Conservation (phyloP, 2,888 invertebrate genomes). For the Drosophila antonietae region DNA sequence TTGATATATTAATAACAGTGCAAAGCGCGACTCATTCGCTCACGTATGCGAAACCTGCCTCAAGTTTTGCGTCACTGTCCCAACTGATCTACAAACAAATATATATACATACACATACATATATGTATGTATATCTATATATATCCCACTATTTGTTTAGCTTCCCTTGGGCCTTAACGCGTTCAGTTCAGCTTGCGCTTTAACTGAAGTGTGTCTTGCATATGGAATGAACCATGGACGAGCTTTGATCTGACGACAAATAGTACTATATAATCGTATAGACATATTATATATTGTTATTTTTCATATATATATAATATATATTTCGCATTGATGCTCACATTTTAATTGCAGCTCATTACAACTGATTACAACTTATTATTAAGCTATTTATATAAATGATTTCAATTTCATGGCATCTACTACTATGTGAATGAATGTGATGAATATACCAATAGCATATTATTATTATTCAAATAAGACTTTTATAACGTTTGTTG, state of each 20-base stretch:
- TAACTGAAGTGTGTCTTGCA: slow-evolving; percentile 9
- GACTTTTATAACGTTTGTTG: neutral
- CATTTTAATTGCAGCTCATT: neutral
- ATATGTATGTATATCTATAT: neutral
- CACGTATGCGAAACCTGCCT: slow-evolving; percentile 50
- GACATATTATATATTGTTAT: neutral
- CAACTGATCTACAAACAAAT: slow-evolving; percentile 15
- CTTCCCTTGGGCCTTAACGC: slow-evolving; percentile 17
- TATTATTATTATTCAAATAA: neutral
- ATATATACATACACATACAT: neutral
- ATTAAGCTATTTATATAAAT: neutral
- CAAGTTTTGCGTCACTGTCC: slow-evolving; percentile 38
- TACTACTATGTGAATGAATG: no score
- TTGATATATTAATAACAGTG: neutral
- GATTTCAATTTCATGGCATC: neutral
- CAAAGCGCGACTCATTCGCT: slow-evolving; percentile 14
- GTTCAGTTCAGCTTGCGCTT: neutral
- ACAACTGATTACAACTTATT: neutral
- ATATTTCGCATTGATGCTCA: neutral
- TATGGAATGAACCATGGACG: slow-evolving; percentile 1
- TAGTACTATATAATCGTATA: neutral
- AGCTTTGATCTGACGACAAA: slow-evolving; percentile 1
- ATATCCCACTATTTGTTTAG: neutral
- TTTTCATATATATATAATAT: neutral
- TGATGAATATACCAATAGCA: neutral